Conservation (phyloP, 1,140 invertebrate species). For the Bombyx mandarina region DNA sequence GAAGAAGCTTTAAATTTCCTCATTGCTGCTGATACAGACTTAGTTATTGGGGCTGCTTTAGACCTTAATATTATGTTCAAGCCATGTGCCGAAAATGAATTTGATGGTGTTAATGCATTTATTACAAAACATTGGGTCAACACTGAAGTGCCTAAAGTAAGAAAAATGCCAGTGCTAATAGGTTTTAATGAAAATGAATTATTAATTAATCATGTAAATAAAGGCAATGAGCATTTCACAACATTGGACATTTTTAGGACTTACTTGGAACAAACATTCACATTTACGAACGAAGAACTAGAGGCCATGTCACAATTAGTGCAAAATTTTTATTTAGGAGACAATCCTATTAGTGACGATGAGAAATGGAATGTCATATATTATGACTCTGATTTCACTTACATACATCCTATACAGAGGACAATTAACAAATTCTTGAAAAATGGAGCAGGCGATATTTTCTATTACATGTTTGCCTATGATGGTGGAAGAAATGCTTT, state of each 20-base stretch:
- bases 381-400: constrained; percentile 25
- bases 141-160: constrained; percentile 20
- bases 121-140: constrained; percentile 22
- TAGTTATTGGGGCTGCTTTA: constrained; percentile 10
- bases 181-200: constrained; percentile 26
- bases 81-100: constrained; percentile 23
- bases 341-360: constrained; percentile 14
- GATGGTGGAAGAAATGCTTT: constrained; percentile 20
- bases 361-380: constrained; percentile 15
- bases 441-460: constrained; percentile 23
- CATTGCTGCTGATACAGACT: constrained; percentile 2
- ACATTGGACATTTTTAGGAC: constrained; percentile 15
- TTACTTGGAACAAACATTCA: constrained; percentile 16
- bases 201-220: constrained; percentile 5
- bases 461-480: constrained; percentile 31
- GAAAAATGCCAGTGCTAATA: constrained; percentile 21
- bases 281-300: constrained; percentile 14
- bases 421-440: constrained; percentile 21
- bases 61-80: constrained; percentile 10
- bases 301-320: constrained; percentile 14
- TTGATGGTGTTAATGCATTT: constrained; percentile 19
- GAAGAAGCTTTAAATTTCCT: constrained; percentile 20
- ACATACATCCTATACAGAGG: constrained; percentile 27
- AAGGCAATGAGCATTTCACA: constrained; percentile 13
- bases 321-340: constrained; percentile 30